These are phyloP conservation scores for Carollia perspicillata DNA, from an alignment of 2,113 vertebrate genomes.

Conservation along the genomic window DNA sequence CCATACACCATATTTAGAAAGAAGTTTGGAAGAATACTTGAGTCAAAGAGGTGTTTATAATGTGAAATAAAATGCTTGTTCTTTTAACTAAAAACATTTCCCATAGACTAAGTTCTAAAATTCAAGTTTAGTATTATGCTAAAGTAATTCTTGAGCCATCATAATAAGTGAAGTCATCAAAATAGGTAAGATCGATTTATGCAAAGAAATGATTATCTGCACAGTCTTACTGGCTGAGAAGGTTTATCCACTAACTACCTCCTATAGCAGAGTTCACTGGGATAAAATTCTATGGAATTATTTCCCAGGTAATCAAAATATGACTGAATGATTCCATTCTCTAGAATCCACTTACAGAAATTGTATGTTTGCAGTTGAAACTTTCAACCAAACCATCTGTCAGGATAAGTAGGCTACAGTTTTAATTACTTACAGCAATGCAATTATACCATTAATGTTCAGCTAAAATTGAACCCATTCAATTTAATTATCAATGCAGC, in stretches of 20 bases:
- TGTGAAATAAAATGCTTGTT: neutral
- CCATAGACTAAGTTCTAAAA: neutral
- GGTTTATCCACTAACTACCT: neutral
- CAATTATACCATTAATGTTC: conserved; percentile 78
- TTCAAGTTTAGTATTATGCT: neutral
- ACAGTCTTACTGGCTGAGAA: neutral
- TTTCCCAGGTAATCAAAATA: conserved; percentile 61
- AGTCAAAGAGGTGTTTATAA: neutral
- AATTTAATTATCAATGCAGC: conserved; percentile 76
- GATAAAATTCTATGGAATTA: conserved; percentile 35
- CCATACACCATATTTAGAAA: neutral
- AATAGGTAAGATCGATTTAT: neutral
- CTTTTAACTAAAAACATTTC: neutral
- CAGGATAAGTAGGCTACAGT: conserved; percentile 75
- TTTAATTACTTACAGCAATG: conserved; percentile 79
- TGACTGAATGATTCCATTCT: conserved; percentile 50
- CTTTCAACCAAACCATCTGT: conserved; percentile 76
- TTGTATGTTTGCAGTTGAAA: conserved; percentile 71
- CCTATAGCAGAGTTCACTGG: neutral
- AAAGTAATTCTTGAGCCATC: neutral
- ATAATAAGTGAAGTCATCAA: neutral
- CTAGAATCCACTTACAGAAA: conserved; percentile 64
- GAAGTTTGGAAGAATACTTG: neutral
- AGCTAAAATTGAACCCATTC: conserved; percentile 76
- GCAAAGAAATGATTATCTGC: neutral